Conservation (phyloP, 2,797 vertebrate genomes). For the Gymnothorax reevesii region DNA sequence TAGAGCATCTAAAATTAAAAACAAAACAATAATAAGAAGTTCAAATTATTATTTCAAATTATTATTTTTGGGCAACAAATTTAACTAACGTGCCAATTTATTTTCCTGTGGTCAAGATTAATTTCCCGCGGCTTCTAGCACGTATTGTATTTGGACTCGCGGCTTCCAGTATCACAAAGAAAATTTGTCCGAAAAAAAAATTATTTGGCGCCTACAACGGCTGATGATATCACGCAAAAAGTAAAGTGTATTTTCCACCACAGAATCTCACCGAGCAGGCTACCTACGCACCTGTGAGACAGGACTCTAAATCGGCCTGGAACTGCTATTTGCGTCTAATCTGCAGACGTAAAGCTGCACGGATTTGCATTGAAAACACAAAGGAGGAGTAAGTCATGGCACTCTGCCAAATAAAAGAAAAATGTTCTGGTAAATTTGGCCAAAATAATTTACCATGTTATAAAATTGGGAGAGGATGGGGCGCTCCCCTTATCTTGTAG, state of each 20-base stretch:
- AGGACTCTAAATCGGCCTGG: conserved; percentile 69
- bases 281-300: conserved; percentile 60
- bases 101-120: neutral
- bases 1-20: neutral
- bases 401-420: conserved; percentile 83
- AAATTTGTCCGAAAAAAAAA: neutral
- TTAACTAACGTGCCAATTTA: neutral
- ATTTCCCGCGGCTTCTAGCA: neutral
- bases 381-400: conserved; percentile 87
- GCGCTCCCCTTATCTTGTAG: conserved; percentile 93
- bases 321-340: conserved; percentile 86
- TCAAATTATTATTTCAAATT: neutral
- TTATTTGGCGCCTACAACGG: neutral
- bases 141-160: neutral
- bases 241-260: conserved; percentile 28
- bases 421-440: conserved; percentile 89
- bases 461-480: conserved; percentile 79
- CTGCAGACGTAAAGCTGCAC: conserved; percentile 87
- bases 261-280: conserved; percentile 58
- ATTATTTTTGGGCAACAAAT: neutral
- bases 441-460: conserved; percentile 85
- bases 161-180: neutral
- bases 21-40: neutral
- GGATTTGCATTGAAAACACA: conserved; percentile 87
- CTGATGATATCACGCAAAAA: neutral